A percentile compares a stretch with the other conserved stretches of the same genome.
Conservation (phyloP, 37 sponge, comb jelly and placozoan species). For the Cladorhizidae sp. region DNA sequence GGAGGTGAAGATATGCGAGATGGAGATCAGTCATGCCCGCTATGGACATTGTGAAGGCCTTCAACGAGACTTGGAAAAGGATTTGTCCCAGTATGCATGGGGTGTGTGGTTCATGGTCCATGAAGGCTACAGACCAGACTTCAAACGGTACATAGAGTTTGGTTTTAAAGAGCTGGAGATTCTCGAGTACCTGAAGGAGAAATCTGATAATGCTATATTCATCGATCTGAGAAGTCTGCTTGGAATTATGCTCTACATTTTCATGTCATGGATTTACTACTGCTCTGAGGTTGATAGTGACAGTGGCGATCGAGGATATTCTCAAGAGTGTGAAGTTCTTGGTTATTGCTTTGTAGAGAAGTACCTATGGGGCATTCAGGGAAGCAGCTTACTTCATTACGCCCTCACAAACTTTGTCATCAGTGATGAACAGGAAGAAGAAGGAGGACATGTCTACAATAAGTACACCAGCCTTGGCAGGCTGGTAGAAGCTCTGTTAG, state of each 20-base stretch:
- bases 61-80: conserved; percentile 75
- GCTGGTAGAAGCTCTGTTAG: conserved; percentile 53
- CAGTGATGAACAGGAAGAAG: conserved; percentile 20
- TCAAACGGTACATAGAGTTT: conserved; percentile 48
- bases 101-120: conserved; percentile 73
- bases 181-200: conserved; percentile 41
- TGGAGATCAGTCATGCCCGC: conserved; percentile 43
- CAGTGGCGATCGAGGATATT: background rate
- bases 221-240: conserved; percentile 46
- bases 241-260: conserved; percentile 53
- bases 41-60: conserved; percentile 73
- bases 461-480: conserved; percentile 20
- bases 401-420: conserved; percentile 47
- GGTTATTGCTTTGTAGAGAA: conserved; percentile 49
- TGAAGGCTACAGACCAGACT: conserved; percentile 41
- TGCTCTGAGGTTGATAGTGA: conserved; percentile 8
- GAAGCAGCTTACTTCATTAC: conserved; percentile 68
- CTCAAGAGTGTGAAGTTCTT: conserved; percentile 27
- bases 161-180: conserved; percentile 71
- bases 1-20: conserved; percentile 62
- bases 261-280: conserved; percentile 60
- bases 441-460: conserved; percentile 2
- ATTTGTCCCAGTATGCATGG: conserved; percentile 62
- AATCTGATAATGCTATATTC: conserved; percentile 48
- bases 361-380: conserved; percentile 31